Percentiles rank a stretch among this genome's conserved stretches.
Evolutionary conservation across 2,888 invertebrate species (phyloP).

Genomic region (Lycocerus yunnanus): DNA sequence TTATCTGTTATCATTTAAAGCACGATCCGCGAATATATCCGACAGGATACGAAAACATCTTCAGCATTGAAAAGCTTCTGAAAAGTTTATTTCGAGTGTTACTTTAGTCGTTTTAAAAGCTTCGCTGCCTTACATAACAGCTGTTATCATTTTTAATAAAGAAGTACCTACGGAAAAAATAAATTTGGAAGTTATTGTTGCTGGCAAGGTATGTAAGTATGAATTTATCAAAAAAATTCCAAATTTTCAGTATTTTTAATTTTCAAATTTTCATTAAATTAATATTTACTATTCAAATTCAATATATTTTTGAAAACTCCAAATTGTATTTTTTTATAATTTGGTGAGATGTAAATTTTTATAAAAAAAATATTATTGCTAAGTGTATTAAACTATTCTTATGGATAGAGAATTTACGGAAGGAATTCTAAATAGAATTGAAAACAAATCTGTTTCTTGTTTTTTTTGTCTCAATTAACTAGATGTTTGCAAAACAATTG

Average conservation of each 20-base stretch:
- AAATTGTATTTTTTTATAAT: too few species aligned
- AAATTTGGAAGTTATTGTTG: neutral
- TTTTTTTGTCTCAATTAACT: neutral
- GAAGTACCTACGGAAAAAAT: too few species aligned
- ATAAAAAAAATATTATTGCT: too few species aligned
- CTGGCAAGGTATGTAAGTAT: neutral
- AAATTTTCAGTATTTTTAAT: neutral
- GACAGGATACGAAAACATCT: constrained; percentile 13
- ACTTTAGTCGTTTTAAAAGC: constrained; percentile 16
- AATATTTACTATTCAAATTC: too few species aligned
- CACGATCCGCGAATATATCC: constrained; percentile 9
- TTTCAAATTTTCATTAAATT: neutral
- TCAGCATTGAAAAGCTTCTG: constrained; percentile 15
- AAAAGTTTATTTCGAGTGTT: constrained; percentile 24
- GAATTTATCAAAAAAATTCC: neutral
- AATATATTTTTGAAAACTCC: too few species aligned
- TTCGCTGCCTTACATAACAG: neutral
- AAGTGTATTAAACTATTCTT: too few species aligned
- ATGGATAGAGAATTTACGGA: neutral
- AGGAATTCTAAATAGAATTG: too few species aligned
- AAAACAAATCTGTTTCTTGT: neutral
- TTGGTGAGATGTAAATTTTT: too few species aligned
- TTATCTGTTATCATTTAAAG: neutral
- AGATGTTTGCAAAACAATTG: neutral
- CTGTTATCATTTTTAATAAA: neutral